Base-by-base conservation (phyloP, 2,113 vertebrate species). In the Gopherus flavomarginatus region DNA sequence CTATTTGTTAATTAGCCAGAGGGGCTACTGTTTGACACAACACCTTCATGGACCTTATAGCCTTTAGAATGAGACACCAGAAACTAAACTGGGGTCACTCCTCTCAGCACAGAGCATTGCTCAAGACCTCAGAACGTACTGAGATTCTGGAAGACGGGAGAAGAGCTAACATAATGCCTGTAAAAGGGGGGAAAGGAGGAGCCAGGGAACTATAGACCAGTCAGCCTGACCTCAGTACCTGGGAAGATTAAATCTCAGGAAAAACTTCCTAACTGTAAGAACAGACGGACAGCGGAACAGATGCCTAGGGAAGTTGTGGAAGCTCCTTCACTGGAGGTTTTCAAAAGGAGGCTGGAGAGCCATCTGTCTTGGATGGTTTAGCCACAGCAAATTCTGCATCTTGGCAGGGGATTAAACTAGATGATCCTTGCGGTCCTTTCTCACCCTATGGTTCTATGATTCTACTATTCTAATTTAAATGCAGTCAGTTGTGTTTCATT, bases 41-140 rank as follows among this genome's bases (percentile, higher is more conserved):
- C 0, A 8, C 3, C 13, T 8, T 31, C 4, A 0, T 11, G 1
- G 42, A 77, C 10, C 38, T 11, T 10, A 19, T 29, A 65, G 29
- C 59, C 38, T 87, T n/a, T 14, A 0, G 65, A 35, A 0, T 10
- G 77, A 72, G 47, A 52, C 49, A 47, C 29, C 29, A 2, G 0
- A 0, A 35, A 3, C 1, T 53, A 4, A 11, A 35, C 35, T 31
- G 59, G 84, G 44, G 27, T 52, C 44, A 10, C 24, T 22, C 1
- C 0, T 4, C 26, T 1, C 0, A 49, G 53, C 42, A 52, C 19
- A 50, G 93, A 80, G 38, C 47, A 16, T 52, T 21, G 62, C 16
- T n/a, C 29, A 19, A 1, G 12, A 62, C 82, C 72, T 13, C 4
- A 21, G 65, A 69, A 19, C 4, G 2, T 21, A n/a, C 16, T 69